Evolutionary conservation across 2,113 vertebrate genomes (phyloP), one percentile per base, ranked within the genome.

Genomic region (Calypte anna): DNA sequence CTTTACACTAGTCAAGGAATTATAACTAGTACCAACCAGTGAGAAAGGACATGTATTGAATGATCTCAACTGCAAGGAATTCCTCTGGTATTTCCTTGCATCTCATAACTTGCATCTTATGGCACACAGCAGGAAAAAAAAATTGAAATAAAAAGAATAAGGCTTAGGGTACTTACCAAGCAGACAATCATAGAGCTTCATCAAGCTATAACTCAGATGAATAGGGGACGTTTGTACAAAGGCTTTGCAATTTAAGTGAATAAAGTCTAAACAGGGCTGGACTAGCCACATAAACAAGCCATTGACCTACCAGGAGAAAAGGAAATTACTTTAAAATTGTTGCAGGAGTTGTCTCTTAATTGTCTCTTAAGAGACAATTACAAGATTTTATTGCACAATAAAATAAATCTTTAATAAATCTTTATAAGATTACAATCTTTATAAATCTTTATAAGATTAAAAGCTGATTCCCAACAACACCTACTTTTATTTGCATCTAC

Each of bases 211-310:
- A 93, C 97, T 96, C 81, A 99, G 98, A 90, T 99, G 99, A 87
- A 98, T 97, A 46, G 98, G 93, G 68, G 99, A 99, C 0, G 99
- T 99, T 84, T 98, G 98, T n/a, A 99, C 96, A 46, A 99, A 46
- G 83, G 98, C 98, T 86, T 97, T 98, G 96, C 99, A 99, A 2
- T 98, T 94, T 38, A 92, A 95, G 24, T 96, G 94, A 95, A 98
- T 91, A 74, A 99, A 99, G 19, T 99, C 98, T 96, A 99, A 96
- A 86, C 98, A 98, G 17, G 99, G 99, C 77, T 99, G 97, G 33
- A 99, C 91, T 3, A 99, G 97, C 99, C 99, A 99, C 94, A 98
- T 96, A 94, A 99, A 99, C 95, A 99, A 94, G 91, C 98, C 98
- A 76, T 95, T 78, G 63, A 99, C 94, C 99, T 99, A 88, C 85